Base-by-base conservation (phyloP, 1,140 invertebrate genomes). In the Leucophenga varia region DNA sequence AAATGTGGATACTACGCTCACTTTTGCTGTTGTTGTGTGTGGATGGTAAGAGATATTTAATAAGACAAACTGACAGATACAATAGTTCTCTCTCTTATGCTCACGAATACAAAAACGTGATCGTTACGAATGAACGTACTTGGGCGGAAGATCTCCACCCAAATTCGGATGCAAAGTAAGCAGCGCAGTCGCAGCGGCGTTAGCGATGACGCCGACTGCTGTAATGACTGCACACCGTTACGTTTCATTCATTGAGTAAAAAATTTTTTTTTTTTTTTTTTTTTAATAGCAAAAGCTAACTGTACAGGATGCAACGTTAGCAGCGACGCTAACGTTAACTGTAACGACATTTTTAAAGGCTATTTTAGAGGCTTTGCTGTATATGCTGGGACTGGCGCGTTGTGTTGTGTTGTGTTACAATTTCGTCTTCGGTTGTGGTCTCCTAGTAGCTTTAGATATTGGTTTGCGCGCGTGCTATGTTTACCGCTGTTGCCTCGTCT, bases 81-180 rank as follows among this genome's bases (percentile, higher is more conserved):
- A n/a, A n/a, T n/a, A n/a, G n/a, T n/a, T n/a, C n/a, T n/a, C n/a
- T n/a, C n/a, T n/a, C 42, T 19, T 10, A 25, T 6, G 44, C 17
- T 17, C 9, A 37, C 35, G 35, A 37, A 37, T 10, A 25, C 22
- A 25, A 25, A 25, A 5, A 37, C 17, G 44, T 45, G 61, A n/a
- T n/a, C 41, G 48, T 58, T n/a, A 25, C 10, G 10, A 25, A 25
- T 25, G 22, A 25, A 41, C 52, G 52, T 61, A 55, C 52, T 59
- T 64, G 69, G 67, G 69, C 68, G 69, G 69, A 72, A 72, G 69
- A 72, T 72, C 69, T 72, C 69, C 69, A 72, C 69, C 69, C 69
- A 72, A 70, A 67, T 69, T 69, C 57, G 64, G 69, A 64, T 72
- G 61, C 64, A 64, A 61, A 47, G 37, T 42, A 48, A 46, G 57